These are phyloP conservation scores for Phania funesta DNA, from an alignment of 2,888 invertebrate species.

Conservation along the genomic window DNA sequence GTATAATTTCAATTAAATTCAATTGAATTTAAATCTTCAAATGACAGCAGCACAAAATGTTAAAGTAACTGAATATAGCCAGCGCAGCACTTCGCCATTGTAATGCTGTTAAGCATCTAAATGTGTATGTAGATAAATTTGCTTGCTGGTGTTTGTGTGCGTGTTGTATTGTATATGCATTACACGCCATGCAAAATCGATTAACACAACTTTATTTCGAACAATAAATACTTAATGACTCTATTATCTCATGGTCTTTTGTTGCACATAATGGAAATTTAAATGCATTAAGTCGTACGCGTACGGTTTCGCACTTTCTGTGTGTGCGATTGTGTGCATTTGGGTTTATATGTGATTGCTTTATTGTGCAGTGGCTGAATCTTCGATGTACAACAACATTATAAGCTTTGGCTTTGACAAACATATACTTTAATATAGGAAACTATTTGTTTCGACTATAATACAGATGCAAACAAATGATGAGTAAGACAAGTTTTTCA, in stretches of 20 bases:
- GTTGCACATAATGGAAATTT: background rate
- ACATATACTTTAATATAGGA: background rate
- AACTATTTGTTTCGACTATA: too few relatives aligned
- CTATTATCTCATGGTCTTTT: constrained; percentile 11
- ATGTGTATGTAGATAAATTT: background rate
- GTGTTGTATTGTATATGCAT: background rate
- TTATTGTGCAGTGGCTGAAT: background rate
- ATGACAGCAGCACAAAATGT: background rate
- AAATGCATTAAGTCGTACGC: background rate
- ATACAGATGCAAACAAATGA: too few relatives aligned
- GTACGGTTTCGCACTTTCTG: background rate
- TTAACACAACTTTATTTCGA: background rate
- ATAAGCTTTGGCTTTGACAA: background rate
- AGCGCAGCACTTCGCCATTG: background rate
- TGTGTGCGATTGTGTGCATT: too few relatives aligned
- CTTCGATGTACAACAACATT: background rate
- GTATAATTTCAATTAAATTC: background rate
- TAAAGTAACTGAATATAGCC: background rate
- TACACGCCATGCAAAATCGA: background rate
- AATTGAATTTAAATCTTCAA: background rate
- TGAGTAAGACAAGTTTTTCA: too few relatives aligned
- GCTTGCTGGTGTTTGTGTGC: background rate
- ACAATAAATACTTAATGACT: constrained; percentile 11
- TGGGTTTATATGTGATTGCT: background rate
- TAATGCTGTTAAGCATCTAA: background rate